phyloP scores from a whole-genome alignment of 2,888 invertebrate genomes.

The Eustalomyia histrio region DNA sequence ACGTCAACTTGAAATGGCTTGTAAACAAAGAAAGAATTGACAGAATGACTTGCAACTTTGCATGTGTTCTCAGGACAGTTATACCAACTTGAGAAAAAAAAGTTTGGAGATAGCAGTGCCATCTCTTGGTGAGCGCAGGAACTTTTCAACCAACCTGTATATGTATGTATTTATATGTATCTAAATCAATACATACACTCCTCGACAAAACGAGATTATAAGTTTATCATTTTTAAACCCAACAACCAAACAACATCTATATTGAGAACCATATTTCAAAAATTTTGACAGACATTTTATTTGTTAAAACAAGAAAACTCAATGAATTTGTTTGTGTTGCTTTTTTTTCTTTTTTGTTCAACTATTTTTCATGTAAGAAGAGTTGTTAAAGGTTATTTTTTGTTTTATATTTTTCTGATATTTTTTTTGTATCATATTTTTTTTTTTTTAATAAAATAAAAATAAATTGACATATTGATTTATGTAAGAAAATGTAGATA shows the following conservation, averaged over 20 bases:
- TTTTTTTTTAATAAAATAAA: slow-evolving; percentile 38
- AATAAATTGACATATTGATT: slow-evolving; percentile 65
- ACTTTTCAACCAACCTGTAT: no score
- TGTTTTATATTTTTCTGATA: slow-evolving; percentile 9
- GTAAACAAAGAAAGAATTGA: no score
- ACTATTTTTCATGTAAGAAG: slow-evolving; percentile 23
- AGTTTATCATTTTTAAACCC: neutral
- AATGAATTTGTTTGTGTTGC: slow-evolving; percentile 9
- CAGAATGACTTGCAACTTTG: no score
- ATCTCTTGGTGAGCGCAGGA: no score
- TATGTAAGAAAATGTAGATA: slow-evolving; percentile 47
- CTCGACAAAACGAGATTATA: slow-evolving; percentile 6
- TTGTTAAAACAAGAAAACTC: slow-evolving; percentile 52
- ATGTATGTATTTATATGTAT: no score
- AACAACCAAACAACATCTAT: slow-evolving; percentile 17
- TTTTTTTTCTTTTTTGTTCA: slow-evolving; percentile 19
- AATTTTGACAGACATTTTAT: slow-evolving; percentile 63
- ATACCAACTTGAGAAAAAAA: no score
- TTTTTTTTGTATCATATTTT: slow-evolving; percentile 22
- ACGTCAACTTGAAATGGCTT: no score
- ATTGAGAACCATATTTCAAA: slow-evolving; percentile 64
- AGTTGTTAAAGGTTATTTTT: slow-evolving; percentile 39
- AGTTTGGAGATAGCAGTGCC: no score
- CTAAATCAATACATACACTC: neutral
- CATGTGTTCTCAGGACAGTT: no score